Percentiles rank a stretch among this genome's conserved stretches.
phyloP scores from a whole-genome alignment of 2,113 vertebrate genomes.

The Psittacula cyanocephala region DNA sequence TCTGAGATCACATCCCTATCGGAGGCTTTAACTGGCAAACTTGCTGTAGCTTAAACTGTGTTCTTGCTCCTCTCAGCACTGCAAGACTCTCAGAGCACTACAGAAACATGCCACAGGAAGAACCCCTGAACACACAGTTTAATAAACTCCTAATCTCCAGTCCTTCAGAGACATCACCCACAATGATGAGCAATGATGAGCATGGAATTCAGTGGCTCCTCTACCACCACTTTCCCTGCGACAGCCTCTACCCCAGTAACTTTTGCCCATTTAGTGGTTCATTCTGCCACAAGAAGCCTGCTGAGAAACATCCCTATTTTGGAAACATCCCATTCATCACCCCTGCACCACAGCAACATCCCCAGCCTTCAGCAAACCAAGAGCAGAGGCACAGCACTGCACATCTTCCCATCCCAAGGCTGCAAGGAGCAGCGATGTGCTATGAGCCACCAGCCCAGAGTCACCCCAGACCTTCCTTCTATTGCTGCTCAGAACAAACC shows the following conservation, averaged over 20 bases:
- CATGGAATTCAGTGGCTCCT: background rate
- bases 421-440: fast-evolving
- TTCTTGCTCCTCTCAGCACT: background rate
- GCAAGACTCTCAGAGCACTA: background rate
- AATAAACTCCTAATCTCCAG: fast-evolving
- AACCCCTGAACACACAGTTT: fast-evolving
- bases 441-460: background rate
- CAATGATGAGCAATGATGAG: background rate
- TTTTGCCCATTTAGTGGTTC: background rate
- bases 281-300: background rate
- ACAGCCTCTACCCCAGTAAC: background rate
- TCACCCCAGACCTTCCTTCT: background rate
- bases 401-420: fast-evolving
- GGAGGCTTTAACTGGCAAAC: background rate
- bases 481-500: background rate
- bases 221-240: background rate
- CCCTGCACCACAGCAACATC: fast-evolving
- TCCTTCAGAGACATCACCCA: fast-evolving
- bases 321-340: too few relatives aligned
- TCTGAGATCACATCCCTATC: background rate
- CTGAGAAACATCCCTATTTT: background rate
- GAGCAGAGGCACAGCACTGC: background rate
- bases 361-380: fast-evolving
- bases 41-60: fast-evolving
- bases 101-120: background rate